Evolutionary conservation across 2,113 vertebrate species (phyloP).

Genomic region (Ellobius talpinus): DNA sequence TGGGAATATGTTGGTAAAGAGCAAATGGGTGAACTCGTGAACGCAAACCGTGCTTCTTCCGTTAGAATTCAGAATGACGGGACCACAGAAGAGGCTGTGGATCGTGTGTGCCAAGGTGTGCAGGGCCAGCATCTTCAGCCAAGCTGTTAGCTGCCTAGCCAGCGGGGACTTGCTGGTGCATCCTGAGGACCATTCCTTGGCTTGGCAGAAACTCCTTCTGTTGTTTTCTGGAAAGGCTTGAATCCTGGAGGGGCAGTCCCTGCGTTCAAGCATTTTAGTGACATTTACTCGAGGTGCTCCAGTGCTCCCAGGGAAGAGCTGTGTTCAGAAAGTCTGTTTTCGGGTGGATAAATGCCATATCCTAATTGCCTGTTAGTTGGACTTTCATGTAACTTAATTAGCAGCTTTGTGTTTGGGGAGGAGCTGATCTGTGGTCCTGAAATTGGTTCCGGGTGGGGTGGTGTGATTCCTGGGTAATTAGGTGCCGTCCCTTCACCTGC

Average conservation of each 20-base stretch:
- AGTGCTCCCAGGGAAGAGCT: background rate
- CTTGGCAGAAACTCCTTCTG: slow-evolving; percentile 38
- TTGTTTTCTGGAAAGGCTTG: slow-evolving; percentile 44
- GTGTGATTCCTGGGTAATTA: slow-evolving; percentile 68
- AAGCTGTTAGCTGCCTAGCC: background rate
- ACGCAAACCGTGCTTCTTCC: background rate
- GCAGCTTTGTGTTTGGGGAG: slow-evolving; percentile 77
- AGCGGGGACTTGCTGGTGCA: background rate
- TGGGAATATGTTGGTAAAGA: background rate
- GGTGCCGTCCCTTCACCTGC: background rate
- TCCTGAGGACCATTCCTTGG: background rate
- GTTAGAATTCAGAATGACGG: slow-evolving; percentile 14
- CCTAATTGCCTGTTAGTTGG: slow-evolving; percentile 68
- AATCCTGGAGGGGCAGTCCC: background rate
- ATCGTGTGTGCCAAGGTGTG: background rate
- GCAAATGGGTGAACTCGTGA: background rate
- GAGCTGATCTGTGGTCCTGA: slow-evolving; percentile 55
- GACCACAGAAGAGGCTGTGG: background rate
- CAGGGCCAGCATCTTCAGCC: background rate
- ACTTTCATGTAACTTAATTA: slow-evolving; percentile 79
- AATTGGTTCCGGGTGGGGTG: slow-evolving; percentile 62
- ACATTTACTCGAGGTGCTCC: background rate
- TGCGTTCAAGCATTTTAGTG: background rate
- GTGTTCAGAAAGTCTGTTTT: slow-evolving; percentile 12
- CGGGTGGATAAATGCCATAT: slow-evolving; percentile 54